Evolutionary conservation across 2,113 vertebrate species (phyloP).

Genomic region (Perca schrenkii): DNA sequence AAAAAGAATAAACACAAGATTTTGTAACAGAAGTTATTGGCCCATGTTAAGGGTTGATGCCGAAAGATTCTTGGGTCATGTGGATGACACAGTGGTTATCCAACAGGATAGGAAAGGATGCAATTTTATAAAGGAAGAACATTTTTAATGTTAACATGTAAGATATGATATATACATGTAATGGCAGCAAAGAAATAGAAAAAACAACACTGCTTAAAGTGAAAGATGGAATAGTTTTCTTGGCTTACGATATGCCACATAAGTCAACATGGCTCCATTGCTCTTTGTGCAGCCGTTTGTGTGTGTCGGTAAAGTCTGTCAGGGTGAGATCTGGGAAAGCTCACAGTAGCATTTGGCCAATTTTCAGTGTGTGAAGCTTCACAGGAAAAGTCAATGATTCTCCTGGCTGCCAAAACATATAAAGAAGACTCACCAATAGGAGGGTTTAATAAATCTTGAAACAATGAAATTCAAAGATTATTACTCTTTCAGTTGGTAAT

Average conservation of each 20-base stretch:
- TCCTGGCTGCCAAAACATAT: conserved; percentile 64
- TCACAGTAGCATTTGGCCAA: conserved; percentile 72
- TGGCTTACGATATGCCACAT: neutral
- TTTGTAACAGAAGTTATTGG: conserved; percentile 37
- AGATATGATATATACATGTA: neutral
- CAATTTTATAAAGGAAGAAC: conserved; percentile 14
- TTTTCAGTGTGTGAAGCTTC: conserved; percentile 69
- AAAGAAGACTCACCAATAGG: conserved; percentile 53
- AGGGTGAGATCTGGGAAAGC: conserved; percentile 68
- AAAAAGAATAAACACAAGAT: conserved; percentile 58
- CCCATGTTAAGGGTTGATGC: conserved; percentile 21
- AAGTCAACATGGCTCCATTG: conserved; percentile 16
- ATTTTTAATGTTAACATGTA: neutral
- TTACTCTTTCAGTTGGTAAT: conserved; percentile 61
- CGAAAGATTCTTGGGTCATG: conserved; percentile 16
- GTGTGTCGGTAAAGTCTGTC: conserved; percentile 45
- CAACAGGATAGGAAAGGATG: conserved; percentile 6
- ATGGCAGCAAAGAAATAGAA: neutral
- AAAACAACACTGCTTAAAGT: neutral
- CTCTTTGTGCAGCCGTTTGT: conserved; percentile 33
- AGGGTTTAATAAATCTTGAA: conserved; percentile 71
- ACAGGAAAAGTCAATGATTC: conserved; percentile 73
- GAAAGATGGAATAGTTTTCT: conserved; percentile 25
- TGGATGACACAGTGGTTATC: conserved; percentile 17
- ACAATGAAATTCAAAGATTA: conserved; percentile 68